These are phyloP conservation scores for Drosophila miranda DNA, from an alignment of 1,140 invertebrate genomes.

Conservation along the genomic window DNA sequence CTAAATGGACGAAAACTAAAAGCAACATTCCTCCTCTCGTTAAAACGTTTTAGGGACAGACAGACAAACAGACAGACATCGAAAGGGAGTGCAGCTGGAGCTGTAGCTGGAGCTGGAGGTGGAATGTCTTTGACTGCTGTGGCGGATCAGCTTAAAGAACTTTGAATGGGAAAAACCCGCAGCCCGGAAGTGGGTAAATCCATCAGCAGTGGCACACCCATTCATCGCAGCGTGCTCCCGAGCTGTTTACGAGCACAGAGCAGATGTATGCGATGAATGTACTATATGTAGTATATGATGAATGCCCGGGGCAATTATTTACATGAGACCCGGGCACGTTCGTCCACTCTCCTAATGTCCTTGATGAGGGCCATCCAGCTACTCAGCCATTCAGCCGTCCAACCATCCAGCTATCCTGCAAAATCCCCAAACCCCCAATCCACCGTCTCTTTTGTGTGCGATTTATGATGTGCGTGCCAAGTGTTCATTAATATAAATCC, in stretches of 20 bases:
- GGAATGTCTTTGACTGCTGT: conserved; percentile 47
- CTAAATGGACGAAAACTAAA: conserved; percentile 55
- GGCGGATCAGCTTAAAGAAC: conserved; percentile 54
- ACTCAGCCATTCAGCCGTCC: no score
- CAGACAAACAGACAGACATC: background rate
- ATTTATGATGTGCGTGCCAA: conserved; percentile 78
- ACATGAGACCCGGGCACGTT: conserved; percentile 62
- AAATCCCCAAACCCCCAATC: background rate
- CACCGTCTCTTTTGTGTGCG: conserved; percentile 42
- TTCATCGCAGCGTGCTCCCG: conserved; percentile 35
- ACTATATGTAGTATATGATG: conserved; percentile 34
- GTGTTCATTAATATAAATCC: conserved; percentile 79
- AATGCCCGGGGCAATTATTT: conserved; percentile 63
- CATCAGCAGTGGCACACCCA: conserved; percentile 45
- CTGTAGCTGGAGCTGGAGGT: no score
- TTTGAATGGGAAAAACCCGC: conserved; percentile 29
- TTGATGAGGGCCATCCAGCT: conserved; percentile 5
- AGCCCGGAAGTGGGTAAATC: conserved; percentile 60
- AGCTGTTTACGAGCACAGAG: conserved; percentile 1
- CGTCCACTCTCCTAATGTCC: conserved; percentile 51
- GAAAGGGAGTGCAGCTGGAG: no score
- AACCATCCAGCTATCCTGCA: no score
- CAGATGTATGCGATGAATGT: no score
- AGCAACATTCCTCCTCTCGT: conserved; percentile 47
- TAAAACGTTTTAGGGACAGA: conserved; percentile 36